Percentiles rank a stretch among this genome's conserved stretches.
These are phyloP conservation scores for Microtus oregoni DNA, from an alignment of 2,113 vertebrate genomes.

Conservation along the genomic window DNA sequence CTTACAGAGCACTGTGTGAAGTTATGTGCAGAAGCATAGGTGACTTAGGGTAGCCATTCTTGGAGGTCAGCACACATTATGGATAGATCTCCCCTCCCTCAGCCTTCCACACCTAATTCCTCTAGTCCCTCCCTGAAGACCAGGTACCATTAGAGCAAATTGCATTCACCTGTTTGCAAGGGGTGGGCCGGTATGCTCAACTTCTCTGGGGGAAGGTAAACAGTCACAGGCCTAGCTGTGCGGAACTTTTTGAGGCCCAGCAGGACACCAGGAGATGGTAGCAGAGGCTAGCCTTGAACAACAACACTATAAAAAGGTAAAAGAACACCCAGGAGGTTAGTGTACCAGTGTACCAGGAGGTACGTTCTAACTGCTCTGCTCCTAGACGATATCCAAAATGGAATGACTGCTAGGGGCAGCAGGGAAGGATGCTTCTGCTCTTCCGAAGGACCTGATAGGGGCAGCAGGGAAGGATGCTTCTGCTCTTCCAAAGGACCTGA, in stretches of 20 bases:
- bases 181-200: neutral
- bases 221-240: neutral
- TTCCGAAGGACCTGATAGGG: neutral
- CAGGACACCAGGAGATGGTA: neutral
- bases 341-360: too few species aligned
- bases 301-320: neutral
- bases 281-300: neutral
- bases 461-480: too few species aligned
- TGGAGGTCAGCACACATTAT: neutral
- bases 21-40: neutral
- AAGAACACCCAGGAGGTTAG: conserved; percentile 5
- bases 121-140: neutral
- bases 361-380: neutral
- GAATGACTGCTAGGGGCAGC: neutral
- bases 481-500: neutral
- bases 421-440: neutral
- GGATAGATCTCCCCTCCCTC: too few species aligned
- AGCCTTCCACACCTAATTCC: neutral
- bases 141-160: neutral
- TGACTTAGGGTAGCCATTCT: neutral
- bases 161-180: neutral
- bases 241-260: neutral
- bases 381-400: neutral
- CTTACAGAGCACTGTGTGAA: neutral
- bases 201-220: neutral